Evolutionary conservation across 2,113 vertebrate species (phyloP).

Genomic region (Rhea pennata): DNA sequence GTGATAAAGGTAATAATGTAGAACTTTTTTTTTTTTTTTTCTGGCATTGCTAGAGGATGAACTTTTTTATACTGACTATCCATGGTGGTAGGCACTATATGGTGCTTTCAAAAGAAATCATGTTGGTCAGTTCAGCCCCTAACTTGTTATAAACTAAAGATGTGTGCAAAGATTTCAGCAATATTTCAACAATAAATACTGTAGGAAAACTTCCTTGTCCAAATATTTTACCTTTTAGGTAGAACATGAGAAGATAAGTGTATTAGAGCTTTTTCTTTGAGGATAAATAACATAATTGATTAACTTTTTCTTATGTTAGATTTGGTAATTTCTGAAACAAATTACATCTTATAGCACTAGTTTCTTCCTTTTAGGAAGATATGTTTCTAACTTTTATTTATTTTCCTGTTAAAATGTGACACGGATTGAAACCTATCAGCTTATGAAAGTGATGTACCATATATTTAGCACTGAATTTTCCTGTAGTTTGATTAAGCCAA

Average conservation of each 20-base stretch:
- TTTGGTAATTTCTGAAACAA: neutral
- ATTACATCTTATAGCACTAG: neutral
- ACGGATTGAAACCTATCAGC: neutral
- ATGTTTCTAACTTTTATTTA: neutral
- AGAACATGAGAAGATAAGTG: neutral
- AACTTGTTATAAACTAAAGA: neutral
- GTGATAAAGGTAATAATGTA: neutral
- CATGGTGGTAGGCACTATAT: neutral
- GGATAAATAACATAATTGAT: neutral
- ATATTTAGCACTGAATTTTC: neutral
- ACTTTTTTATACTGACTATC: neutral
- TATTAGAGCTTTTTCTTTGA: neutral
- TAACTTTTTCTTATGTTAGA: neutral
- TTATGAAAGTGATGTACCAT: neutral
- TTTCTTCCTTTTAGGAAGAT: neutral
- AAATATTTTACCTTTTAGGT: neutral
- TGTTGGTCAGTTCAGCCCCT: rapidly evolving
- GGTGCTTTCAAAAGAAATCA: neutral
- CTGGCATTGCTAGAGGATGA: neutral
- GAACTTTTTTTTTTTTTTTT: neutral
- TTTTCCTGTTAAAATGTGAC: neutral
- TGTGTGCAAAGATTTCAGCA: neutral
- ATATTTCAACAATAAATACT: neutral
- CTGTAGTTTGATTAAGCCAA: neutral
- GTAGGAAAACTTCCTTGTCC: neutral